Evolutionary conservation across 2,113 vertebrate genomes (phyloP).

Genomic region (Otus sunia): DNA sequence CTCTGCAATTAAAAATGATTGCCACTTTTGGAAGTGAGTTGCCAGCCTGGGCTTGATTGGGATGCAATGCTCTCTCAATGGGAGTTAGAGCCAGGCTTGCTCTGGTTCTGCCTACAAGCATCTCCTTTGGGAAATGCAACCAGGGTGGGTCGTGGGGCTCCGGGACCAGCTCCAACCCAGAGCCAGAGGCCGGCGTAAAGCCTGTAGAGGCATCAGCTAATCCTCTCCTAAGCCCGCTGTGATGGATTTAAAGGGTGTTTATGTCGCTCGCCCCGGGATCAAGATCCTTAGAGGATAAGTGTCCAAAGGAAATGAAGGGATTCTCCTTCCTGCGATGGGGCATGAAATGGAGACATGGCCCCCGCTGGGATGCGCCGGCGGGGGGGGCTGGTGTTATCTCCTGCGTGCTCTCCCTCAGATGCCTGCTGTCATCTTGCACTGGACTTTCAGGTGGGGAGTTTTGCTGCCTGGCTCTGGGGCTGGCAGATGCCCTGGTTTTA

Average conservation of each 20-base stretch:
- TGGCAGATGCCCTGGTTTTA: background rate
- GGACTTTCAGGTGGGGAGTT: background rate
- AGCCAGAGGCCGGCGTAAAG: background rate
- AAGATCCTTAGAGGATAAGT: constrained; percentile 27
- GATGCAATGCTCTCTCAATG: fast-evolving
- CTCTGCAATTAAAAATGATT: background rate
- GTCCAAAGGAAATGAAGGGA: background rate
- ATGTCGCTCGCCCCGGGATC: background rate
- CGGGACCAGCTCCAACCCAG: background rate
- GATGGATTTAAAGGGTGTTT: constrained; percentile 38
- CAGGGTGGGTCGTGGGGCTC: background rate
- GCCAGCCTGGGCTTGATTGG: background rate
- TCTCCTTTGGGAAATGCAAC: background rate
- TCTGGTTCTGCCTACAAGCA: background rate
- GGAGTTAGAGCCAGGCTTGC: background rate
- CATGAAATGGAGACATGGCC: background rate
- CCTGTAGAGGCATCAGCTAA: background rate
- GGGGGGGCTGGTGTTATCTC: background rate
- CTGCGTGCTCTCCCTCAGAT: background rate
- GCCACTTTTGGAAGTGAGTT: background rate
- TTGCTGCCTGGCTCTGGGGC: background rate
- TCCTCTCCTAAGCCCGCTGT: background rate
- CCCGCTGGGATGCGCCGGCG: background rate
- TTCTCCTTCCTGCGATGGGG: background rate
- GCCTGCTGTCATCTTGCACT: fast-evolving